Base-by-base conservation (phyloP, 2,797 vertebrate genomes). In the Liparis tanakae region DNA sequence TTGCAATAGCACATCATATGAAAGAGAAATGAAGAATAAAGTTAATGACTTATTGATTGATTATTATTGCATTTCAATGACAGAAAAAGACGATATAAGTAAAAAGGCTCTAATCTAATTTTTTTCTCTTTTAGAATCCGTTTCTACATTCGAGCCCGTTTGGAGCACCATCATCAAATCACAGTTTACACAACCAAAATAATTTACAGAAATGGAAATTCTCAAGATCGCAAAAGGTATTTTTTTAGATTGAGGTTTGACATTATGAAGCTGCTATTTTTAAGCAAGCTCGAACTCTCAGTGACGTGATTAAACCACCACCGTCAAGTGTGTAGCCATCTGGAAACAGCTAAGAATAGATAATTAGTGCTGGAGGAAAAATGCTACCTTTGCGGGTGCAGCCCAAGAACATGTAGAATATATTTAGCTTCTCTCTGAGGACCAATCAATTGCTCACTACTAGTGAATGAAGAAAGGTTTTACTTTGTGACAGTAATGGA, bases 291-390 rank as follows among this genome's bases (percentile, higher is more conserved):
- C 3, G 25, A 60, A 72, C 37, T 58, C 55, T 34, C 70, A 56
- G 70, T 18, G 51, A 54, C 61, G 48, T 67, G 54, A 83, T 72
- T 48, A 69, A 73, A 55, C 54, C 67, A 60, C 43, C 20, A n/a
- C 12, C 1, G n/a, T 69, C 43, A 76, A 34, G 51, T 66, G 59
- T 81, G 37, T 1, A 53, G 34, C 55, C 70, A 82, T 68, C 80
- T 88, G 78, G 75, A 76, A 85, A 79, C 22, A 67, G 61, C 76
- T 44, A 62, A 71, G 72, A 81, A 66, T 67, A 18, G 70, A 53
- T 76, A 83, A 90, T 90, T 88, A 85, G 54, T 50, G 50, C 14
- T 39, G 18, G 30, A 22, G 74, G 65, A 67, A 56, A 59, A n/a
- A 15, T 53, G 46, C 7, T 22, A 62, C 34, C 37, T 72, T 74